phyloP scores from a whole-genome alignment of 1,140 invertebrate genomes.

The Papilio polyxenes region DNA sequence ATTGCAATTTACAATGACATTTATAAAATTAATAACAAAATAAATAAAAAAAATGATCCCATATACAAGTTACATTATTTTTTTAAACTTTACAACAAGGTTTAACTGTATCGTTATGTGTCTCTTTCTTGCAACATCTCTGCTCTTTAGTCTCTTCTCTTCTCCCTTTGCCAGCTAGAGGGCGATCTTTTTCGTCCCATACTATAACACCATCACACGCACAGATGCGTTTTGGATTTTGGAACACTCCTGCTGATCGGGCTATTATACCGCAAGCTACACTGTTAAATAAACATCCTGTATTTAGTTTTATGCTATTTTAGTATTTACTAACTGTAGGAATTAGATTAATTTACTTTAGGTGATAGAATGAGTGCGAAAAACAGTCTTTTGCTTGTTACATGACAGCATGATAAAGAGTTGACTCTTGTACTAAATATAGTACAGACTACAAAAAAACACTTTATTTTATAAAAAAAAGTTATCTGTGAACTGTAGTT shows the following conservation, averaged over 20 bases:
- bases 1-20: no score
- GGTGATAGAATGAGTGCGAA: no score
- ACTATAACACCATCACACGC: slow-evolving; percentile 89
- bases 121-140: slow-evolving; percentile 52
- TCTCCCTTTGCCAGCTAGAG: slow-evolving; percentile 63
- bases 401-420: no score
- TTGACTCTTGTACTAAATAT: no score
- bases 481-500: no score
- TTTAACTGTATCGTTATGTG: slow-evolving; percentile 40
- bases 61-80: background rate
- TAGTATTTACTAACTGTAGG: no score
- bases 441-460: no score
- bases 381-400: no score
- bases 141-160: slow-evolving; percentile 43
- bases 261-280: slow-evolving; percentile 91
- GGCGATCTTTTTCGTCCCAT: slow-evolving; percentile 87
- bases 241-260: slow-evolving; percentile 88
- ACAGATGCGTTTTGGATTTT: slow-evolving; percentile 91
- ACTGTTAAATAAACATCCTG: slow-evolving; percentile 67
- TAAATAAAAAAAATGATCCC: background rate
- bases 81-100: slow-evolving; percentile 56
- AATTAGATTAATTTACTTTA: no score
- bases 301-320: background rate
- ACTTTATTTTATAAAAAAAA: no score
- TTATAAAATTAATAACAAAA: slow-evolving; percentile 2